phyloP scores from a whole-genome alignment of 23 tunicate species.

The Trididemnum miniatum region DNA sequence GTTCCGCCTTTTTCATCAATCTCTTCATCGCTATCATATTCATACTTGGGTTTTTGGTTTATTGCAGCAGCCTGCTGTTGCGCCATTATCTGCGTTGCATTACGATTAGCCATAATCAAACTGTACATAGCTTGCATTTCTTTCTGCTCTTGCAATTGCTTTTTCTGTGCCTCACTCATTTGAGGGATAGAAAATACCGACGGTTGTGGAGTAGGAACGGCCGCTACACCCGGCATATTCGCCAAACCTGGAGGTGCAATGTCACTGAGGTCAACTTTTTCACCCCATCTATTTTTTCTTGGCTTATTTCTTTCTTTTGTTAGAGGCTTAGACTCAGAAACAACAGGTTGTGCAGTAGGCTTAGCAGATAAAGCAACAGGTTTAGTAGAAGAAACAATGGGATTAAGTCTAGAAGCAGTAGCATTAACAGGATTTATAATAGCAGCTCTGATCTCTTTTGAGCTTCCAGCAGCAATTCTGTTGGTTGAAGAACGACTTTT shows the following conservation, averaged over 20 bases:
- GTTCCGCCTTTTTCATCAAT: slow-evolving; percentile 83
- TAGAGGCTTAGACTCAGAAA: not conserved
- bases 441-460: slow-evolving; percentile 27
- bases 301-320: slow-evolving; percentile 29
- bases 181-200: slow-evolving; percentile 39
- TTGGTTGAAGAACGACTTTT: not conserved
- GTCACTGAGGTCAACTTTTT: slow-evolving; percentile 76
- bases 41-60: slow-evolving; percentile 60
- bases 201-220: slow-evolving; percentile 20
- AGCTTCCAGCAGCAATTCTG: not conserved
- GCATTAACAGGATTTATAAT: slow-evolving; percentile 19
- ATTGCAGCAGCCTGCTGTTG: not conserved
- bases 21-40: slow-evolving; percentile 95
- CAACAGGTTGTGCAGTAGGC: not conserved
- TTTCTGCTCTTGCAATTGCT: slow-evolving; percentile 86
- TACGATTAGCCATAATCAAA: slow-evolving; percentile 87
- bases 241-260: slow-evolving; percentile 93
- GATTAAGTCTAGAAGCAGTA: not conserved
- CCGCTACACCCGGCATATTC: slow-evolving; percentile 56
- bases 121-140: slow-evolving; percentile 96
- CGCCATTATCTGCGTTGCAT: slow-evolving; percentile 16
- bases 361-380: not conserved
- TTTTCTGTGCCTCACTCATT: slow-evolving; percentile 65
- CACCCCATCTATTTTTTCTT: slow-evolving; percentile 93
- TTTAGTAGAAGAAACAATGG: not conserved